A percentile compares a stretch with the other conserved stretches of the same genome.
Evolutionary conservation across 2,113 vertebrate genomes (phyloP).

Genomic region (Galeopterus variegatus): DNA sequence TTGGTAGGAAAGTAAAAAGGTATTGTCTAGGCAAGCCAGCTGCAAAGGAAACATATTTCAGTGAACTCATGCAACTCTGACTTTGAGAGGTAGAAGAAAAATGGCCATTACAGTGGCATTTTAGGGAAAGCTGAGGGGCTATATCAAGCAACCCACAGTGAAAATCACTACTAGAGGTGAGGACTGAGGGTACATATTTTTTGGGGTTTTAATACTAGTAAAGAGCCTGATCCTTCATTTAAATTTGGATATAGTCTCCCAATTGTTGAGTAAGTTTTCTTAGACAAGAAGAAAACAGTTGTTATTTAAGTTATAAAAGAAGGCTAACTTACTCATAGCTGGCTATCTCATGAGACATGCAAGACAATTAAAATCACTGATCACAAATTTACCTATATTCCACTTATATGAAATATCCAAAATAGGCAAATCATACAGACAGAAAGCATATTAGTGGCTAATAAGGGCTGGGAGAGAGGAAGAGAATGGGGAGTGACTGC

Average conservation of each 20-base stretch:
- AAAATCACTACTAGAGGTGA: not conserved
- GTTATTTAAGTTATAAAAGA: conserved; percentile 48
- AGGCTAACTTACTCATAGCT: conserved; percentile 27
- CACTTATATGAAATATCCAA: conserved; percentile 23
- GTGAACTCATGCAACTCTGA: conserved; percentile 10
- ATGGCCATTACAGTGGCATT: not conserved
- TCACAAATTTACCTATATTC: conserved; percentile 54
- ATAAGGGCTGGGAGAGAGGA: not conserved
- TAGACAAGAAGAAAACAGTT: not conserved
- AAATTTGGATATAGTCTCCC: not conserved
- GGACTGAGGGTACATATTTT: not conserved
- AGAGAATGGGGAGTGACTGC: not conserved
- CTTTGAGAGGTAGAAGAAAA: conserved; percentile 6
- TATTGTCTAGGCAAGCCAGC: not conserved
- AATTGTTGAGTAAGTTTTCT: conserved; percentile 48
- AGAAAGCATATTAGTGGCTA: not conserved
- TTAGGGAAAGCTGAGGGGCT: not conserved
- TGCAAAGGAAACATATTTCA: conserved; percentile 29
- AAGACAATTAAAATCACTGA: conserved; percentile 2
- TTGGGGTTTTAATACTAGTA: not conserved
- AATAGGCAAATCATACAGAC: conserved; percentile 21
- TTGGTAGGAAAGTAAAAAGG: not conserved
- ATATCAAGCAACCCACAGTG: not conserved
- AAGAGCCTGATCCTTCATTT: conserved; percentile 29
- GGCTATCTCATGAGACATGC: not conserved